These are phyloP conservation scores for Carcina quercana DNA, from an alignment of 2,888 invertebrate genomes.

Conservation along the genomic window DNA sequence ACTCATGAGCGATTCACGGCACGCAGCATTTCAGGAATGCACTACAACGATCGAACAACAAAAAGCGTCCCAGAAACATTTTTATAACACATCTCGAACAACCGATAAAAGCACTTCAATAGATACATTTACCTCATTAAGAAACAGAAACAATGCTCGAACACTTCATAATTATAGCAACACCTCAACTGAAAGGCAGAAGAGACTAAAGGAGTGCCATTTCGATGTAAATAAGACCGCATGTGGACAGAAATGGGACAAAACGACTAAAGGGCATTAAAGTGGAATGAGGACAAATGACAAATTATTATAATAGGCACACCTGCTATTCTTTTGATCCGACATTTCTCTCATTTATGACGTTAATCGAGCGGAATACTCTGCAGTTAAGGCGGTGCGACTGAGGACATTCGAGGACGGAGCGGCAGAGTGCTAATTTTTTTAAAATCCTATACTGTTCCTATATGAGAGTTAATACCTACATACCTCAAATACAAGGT, in stretches of 20 bases:
- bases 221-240: constrained; percentile 41
- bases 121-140: constrained; percentile 26
- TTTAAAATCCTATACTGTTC: no score
- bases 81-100: no score
- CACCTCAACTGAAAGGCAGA: constrained; percentile 32
- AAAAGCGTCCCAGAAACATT: no score
- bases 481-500: no score
- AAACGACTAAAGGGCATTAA: constrained; percentile 51
- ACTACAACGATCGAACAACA: no score
- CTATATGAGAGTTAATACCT: no score
- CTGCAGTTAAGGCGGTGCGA: constrained; percentile 60
- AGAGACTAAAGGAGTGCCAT: constrained; percentile 27
- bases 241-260: constrained; percentile 35
- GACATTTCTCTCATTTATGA: constrained; percentile 73
- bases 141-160: constrained; percentile 17
- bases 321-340: constrained; percentile 74
- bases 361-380: constrained; percentile 68
- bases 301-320: constrained; percentile 70
- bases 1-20: no score
- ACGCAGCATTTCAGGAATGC: no score
- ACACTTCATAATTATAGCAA: constrained; percentile 21
- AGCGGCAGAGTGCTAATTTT: no score
- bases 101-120: no score
- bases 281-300: constrained; percentile 57
- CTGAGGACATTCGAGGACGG: no score